Base-by-base conservation (phyloP, 2,113 vertebrate genomes). In the Diphyllodes magnificus region DNA sequence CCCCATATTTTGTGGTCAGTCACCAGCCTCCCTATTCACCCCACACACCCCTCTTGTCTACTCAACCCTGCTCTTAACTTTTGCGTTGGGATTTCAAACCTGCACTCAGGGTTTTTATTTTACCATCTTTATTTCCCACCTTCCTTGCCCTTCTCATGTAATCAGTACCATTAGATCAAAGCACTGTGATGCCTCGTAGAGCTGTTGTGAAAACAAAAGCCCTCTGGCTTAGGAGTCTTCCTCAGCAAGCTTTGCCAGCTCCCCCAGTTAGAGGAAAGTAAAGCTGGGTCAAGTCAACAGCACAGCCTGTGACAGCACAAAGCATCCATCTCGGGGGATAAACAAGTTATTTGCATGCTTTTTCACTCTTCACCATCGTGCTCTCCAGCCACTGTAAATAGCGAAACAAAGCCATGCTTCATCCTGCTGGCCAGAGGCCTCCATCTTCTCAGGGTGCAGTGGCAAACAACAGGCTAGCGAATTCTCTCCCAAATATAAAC, bases 291-390 rank as follows among this genome's bases (percentile, higher is more conserved):
- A 8, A 88, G 53, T 14, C 76, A 94, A 69, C 64, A 90, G 88
- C 79, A 59, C 93, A 78, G 85, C 57, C 57, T 86, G 93, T 90
- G 76, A 86, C 53, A 79, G 93, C 79, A 94, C 89, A 94, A 77
- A 90, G 69, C 83, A 84, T 37, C 82, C 61, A 76, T 84, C 82
- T 70, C 77, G 1, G 15, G 77, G 60, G 82, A 94, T 53, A 96
- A 96, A 96, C 88, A 95, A 94, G 70, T 73, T 92, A 94, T 96
- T 95, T 93, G 95, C 79, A 86, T 90, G 59, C 57, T 66, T 69
- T 85, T 94, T 68, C 75, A 25, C 42, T 50, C 81, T 33, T 65
- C 78, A 85, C 53, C 73, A 79, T 65, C 19, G 14, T 35, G 37
- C 30, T 91, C 40, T 85, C 50, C 81, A 82, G 93, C 78, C 71